phyloP scores from a whole-genome alignment of 2,113 vertebrate species.

The Plecotus auritus region DNA sequence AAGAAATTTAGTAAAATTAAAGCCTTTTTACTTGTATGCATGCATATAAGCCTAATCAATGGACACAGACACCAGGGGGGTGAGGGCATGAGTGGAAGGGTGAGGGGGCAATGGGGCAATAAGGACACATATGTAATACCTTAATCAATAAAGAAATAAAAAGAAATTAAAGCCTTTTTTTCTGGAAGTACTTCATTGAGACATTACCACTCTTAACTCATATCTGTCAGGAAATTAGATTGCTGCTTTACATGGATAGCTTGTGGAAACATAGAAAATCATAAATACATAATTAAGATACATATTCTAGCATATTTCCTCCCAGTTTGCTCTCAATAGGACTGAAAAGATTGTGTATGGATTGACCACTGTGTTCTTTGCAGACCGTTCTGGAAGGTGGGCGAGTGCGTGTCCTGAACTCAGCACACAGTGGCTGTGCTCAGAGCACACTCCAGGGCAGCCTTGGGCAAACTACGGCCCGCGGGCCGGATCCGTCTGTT shows the following conservation, averaged over 20 bases:
- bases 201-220: not conserved
- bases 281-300: not conserved
- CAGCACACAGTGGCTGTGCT: not conserved
- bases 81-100: no score
- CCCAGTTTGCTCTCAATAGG: not conserved
- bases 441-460: not conserved
- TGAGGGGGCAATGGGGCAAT: no score
- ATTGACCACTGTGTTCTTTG: not conserved
- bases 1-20: slow-evolving; percentile 2
- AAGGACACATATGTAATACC: no score
- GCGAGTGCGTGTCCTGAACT: rapidly evolving
- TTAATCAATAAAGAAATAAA: not conserved
- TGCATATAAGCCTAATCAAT: no score
- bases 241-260: not conserved
- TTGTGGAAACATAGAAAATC: not conserved
- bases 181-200: not conserved
- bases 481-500: no score
- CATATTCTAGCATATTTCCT: not conserved
- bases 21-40: not conserved
- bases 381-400: rapidly evolving
- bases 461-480: no score
- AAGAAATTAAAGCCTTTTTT: not conserved
- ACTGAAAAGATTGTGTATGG: not conserved
- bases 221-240: slow-evolving; percentile 9
- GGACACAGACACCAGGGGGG: not conserved